phyloP scores from a whole-genome alignment of 1,140 invertebrate genomes.

The Ceratosolen solmsi region DNA sequence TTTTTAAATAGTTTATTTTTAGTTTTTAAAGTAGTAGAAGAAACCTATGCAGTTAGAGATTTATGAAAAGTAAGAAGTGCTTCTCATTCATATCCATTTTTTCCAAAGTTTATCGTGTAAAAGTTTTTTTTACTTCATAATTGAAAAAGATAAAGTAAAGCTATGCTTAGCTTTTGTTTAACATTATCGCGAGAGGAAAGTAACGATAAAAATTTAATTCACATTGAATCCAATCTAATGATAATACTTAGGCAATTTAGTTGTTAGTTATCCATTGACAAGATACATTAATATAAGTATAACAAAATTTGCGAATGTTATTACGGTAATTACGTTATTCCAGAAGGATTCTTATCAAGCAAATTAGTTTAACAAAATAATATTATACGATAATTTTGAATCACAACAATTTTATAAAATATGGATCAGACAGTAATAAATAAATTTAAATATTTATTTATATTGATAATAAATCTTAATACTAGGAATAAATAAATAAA shows the following conservation, averaged over 20 bases:
- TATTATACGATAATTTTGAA: constrained; percentile 1
- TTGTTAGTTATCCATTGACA: neutral
- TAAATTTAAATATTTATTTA: neutral
- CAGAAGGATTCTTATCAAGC: no score
- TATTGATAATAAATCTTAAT: neutral
- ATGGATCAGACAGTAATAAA: no score
- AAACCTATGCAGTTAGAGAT: no score
- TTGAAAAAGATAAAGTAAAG: neutral
- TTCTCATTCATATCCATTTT: neutral
- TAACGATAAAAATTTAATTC: neutral
- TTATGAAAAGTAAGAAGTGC: neutral
- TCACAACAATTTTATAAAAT: no score
- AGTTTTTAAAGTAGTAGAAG: no score
- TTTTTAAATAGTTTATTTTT: no score
- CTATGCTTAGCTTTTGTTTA: constrained; percentile 10
- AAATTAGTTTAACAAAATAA: neutral
- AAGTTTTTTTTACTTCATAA: no score
- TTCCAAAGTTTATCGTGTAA: no score
- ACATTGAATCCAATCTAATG: neutral
- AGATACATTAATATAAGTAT: no score
- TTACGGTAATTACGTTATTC: no score
- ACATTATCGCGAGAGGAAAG: neutral
- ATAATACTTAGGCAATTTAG: neutral
- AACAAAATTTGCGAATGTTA: no score
- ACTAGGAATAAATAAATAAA: neutral